Evolutionary conservation across 2,113 vertebrate genomes (phyloP), one percentile per base, ranked within the genome.

Genomic region (Cephalophus harveyi): DNA sequence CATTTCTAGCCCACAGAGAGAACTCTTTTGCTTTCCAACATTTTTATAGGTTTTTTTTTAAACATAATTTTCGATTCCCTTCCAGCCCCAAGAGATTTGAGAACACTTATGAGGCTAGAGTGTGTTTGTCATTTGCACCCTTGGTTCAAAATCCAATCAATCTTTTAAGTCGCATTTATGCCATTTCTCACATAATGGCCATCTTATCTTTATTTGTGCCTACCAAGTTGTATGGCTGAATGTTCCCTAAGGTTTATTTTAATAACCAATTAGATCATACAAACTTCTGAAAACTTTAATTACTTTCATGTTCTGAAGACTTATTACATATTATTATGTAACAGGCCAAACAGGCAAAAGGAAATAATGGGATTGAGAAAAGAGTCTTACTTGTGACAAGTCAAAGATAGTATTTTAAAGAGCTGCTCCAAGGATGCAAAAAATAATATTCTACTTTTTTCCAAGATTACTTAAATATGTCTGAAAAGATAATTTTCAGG

Each of bases 261-360:
- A 91, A 87, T 90, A 62, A 87, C 12, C 25, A 91, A 91, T 48
- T 91, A 59, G 5, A 71, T 82, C 40, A 88, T 78, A 90, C 2
- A 85, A 90, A 95, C 54, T 88, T 97, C 94, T 95, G 17, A 95
- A 94, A 90, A 97, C 33, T 87, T 89, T 60, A 79, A 76, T 95
- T 83, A 88, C 17, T 23, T 25, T 94, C 55, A 92, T 74, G 27
- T 96, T 94, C 62, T 81, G 52, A 94, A 97, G 81, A 14, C 17
- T 91, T 67, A 93, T 91, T 91, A 36, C 19, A 54, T 88, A 93
- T 78, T 82, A 87, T 27, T 64, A 23, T 60, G 15, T 30, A 91
- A 87, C 1, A 91, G 55, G 59, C 19, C 30, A 67, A 76, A 90
- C 6, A 91, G 21, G 30, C 90, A 93, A 64, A 94, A 87, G n/a